phyloP scores from a whole-genome alignment of 64 coral and sea anemone genomes.

The Montipora foliosa region DNA sequence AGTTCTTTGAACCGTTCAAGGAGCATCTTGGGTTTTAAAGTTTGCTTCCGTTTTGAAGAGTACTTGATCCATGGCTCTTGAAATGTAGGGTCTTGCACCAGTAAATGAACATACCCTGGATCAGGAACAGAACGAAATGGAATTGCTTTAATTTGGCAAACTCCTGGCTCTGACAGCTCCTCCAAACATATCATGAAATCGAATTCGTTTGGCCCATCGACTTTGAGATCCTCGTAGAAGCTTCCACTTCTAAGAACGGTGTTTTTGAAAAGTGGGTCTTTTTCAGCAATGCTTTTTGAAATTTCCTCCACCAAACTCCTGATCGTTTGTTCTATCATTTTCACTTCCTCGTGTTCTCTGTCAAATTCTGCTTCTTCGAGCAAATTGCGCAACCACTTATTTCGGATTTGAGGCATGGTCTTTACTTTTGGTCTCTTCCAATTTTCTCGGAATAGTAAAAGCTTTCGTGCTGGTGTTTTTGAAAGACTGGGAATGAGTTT shows the following conservation, averaged over 20 bases:
- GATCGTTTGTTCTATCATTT: slow-evolving; percentile 70
- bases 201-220: slow-evolving; percentile 74
- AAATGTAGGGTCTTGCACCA: slow-evolving; percentile 1
- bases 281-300: slow-evolving; percentile 17
- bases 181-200: slow-evolving; percentile 76
- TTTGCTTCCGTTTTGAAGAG: slow-evolving; percentile 59
- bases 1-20: slow-evolving; percentile 49
- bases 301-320: slow-evolving; percentile 36
- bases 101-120: slow-evolving; percentile 69
- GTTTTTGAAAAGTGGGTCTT: slow-evolving; percentile 53
- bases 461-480: too few relatives aligned
- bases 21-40: slow-evolving; percentile 46
- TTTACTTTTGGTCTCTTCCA: not conserved
- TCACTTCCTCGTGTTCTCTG: slow-evolving; percentile 53
- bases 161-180: slow-evolving; percentile 39
- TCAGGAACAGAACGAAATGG: slow-evolving; percentile 71
- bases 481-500: too few relatives aligned
- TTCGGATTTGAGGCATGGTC: slow-evolving; percentile 8
- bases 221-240: slow-evolving; percentile 76
- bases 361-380: slow-evolving; percentile 25
- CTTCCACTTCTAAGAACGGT: slow-evolving; percentile 54
- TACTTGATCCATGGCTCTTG: slow-evolving; percentile 19
- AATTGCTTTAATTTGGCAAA: slow-evolving; percentile 54
- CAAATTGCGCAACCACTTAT: slow-evolving; percentile 6
- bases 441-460: too few relatives aligned